Base-by-base conservation (phyloP, 2,113 vertebrate species). In the Dolichotis patagonum region DNA sequence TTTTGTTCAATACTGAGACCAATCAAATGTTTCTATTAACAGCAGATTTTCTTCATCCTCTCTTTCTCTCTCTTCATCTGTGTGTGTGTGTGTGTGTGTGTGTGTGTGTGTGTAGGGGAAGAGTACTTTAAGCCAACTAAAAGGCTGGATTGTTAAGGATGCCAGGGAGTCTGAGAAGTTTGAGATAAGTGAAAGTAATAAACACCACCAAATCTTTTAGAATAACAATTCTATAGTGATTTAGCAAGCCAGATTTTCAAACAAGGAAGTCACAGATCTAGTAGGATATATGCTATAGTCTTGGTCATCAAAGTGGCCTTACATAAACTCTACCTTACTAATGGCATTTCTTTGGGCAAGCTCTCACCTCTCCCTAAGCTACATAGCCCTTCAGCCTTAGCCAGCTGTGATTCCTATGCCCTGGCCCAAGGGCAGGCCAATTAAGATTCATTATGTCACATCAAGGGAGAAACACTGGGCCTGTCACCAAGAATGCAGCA, bases 371-470 rank as follows among this genome's bases (percentile, higher is more conserved):
- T 95, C 83, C 90, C 41, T 63, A 85, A 78, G 24, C 17, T 71
- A n/a, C 43, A 69, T 19, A 20, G 81, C 81, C 81, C 80, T 92
- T 96, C 62, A 90, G 62, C 85, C 81, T 95, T 62, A 81, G 82
- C 84, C 62, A 89, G 84, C 60, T 69, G 63, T 14, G 13, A 17
- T 10, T 63, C 83, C 80, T 81, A 35, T 77, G 65, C 80, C 88
- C 54, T 22, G 24, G 92, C 94, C 86, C 62, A 89, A 90, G 62
- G 88, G 80, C 83, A 96, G 69, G 56, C 56, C 91, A 95, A 96
- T 96, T 97, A 91, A 97, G 83, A 92, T 86, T 96, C 91, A 94
- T 96, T 95, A 96, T 95, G 95, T 96, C 93, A 94, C 84, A 95
- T 96, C 91, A 94, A 97, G 88, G 94, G 84, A 78, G 75, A 90